Base-by-base conservation (phyloP, 2,113 vertebrate species). In the Nycticryphes semicollaris region DNA sequence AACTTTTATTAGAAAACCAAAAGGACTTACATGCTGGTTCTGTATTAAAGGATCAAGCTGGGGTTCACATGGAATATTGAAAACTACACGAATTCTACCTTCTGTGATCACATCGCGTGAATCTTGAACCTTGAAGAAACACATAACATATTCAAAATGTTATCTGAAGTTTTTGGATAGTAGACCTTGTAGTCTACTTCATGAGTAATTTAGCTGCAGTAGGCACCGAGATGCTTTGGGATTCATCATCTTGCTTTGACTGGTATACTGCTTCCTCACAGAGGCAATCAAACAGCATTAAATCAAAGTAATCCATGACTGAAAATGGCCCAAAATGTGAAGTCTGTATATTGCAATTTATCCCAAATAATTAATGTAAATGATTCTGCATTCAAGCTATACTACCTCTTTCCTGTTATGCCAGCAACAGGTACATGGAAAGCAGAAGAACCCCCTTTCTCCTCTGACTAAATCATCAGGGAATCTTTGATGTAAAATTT, bases 1-100 rank as follows among this genome's bases (percentile, higher is more conserved):
- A 60, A 19, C 28, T 87, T 89, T 47, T 48, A 62, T 7, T 78
- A 78, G 39, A 70, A 86, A 93, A 72, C 4, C 13, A 91, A 47
- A 92, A 66, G 59, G 59, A 98, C 99, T 99, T 97, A 99, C 99
- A 80, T 99, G 99, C 96, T 99, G 99, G 97, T 99, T 99, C 94
- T 99, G 99, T 97, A 99, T 99, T 90, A 99, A 97, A 87, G 97
- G 82, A 80, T 99, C 99, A 72, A 99, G 98, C 94, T 99, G 99
- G 17, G 99, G 99, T 93, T 99, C 99, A 94, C 98, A 98, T 0
- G 99, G 99, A 96, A 99, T 98, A 57, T 87, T 99, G 97, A 99
- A 99, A 93, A 99, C 98, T 63, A 99, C 99, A 41, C 99, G 98
- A 77, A 99, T 98, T 91, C 99, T 98, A 28, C 99, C 99, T 64